Conservation (phyloP, 2,797 vertebrate species). For the Morelia viridis region DNA sequence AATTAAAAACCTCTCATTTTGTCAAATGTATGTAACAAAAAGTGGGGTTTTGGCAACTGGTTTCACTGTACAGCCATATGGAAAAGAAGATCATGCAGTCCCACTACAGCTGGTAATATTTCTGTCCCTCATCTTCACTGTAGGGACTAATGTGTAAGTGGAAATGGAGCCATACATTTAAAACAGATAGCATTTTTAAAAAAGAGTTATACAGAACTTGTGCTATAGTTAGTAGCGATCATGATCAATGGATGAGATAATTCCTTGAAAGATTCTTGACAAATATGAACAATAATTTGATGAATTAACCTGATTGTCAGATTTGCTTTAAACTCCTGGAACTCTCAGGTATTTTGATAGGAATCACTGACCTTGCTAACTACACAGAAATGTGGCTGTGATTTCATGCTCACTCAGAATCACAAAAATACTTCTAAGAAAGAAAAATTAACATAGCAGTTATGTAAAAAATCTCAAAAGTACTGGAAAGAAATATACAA, state of each 20-base stretch:
- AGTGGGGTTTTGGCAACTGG: not conserved
- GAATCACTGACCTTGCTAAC: not conserved
- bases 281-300: not conserved
- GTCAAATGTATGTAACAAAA: not conserved
- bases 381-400: not conserved
- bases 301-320: not conserved
- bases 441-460: not conserved
- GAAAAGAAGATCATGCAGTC: not conserved
- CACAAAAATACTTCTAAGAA: not conserved
- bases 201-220: not conserved
- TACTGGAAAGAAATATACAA: not conserved
- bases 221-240: not conserved
- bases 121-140: not conserved
- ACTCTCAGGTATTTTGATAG: not conserved
- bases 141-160: not conserved
- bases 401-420: not conserved
- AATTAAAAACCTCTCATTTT: constrained; percentile 28
- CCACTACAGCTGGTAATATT: constrained; percentile 4
- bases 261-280: not conserved
- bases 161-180: not conserved
- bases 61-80: rapidly evolving
- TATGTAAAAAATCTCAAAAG: not conserved
- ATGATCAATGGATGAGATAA: not conserved
- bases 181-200: not conserved
- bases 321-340: not conserved